These are phyloP conservation scores for Nysson spinosus DNA, from an alignment of 2,888 invertebrate species.

Conservation along the genomic window DNA sequence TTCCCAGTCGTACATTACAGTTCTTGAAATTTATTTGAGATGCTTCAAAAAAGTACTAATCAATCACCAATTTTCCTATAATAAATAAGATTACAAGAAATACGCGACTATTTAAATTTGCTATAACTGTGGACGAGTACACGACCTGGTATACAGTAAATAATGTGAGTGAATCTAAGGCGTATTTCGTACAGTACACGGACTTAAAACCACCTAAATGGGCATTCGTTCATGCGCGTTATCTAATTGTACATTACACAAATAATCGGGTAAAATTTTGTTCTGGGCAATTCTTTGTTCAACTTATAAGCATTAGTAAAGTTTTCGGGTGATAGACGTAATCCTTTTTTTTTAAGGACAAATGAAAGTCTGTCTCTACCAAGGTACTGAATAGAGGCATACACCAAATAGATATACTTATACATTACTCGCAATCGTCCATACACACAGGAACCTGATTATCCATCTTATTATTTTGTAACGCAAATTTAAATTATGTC, in stretches of 20 bases:
- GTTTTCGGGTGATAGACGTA: no score
- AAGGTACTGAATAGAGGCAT: conserved; percentile 25
- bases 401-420: conserved; percentile 24
- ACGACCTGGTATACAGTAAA: conserved; percentile 54
- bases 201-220: conserved; percentile 32
- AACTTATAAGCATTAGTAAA: conserved; percentile 18
- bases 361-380: no score
- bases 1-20: conserved; percentile 26
- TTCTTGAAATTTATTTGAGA: conserved; percentile 58
- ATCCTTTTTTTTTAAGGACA: no score
- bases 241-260: conserved; percentile 4
- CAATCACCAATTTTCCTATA: conserved; percentile 62
- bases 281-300: no score
- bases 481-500: conserved; percentile 36
- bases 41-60: conserved; percentile 56
- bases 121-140: conserved; percentile 58
- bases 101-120: conserved; percentile 56
- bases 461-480: conserved; percentile 17
- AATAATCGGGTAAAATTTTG: conserved; percentile 19
- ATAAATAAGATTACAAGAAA: conserved; percentile 62
- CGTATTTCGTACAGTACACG: conserved; percentile 42
- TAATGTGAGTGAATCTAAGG: conserved; percentile 57
- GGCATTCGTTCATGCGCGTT: conserved; percentile 40
- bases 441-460: conserved; percentile 50
- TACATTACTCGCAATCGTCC: conserved; percentile 52